Base-by-base conservation (phyloP, 2,797 vertebrate genomes). In the Acanthurus lineatus region DNA sequence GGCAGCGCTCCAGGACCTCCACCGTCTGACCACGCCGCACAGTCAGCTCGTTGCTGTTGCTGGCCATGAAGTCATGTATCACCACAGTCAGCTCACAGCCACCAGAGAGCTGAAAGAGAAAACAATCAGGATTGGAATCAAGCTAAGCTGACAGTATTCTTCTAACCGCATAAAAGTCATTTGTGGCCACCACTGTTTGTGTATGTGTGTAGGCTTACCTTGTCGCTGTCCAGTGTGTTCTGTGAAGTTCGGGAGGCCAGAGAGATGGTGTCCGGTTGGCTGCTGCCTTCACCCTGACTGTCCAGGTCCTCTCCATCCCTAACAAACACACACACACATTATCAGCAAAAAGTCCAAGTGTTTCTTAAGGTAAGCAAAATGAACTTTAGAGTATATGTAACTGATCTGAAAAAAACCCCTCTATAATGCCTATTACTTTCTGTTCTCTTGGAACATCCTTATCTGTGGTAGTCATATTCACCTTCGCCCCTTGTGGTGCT, bases 201-300 rank as follows among this genome's bases (percentile, higher is more conserved):
- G 60, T 12, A 35, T 20, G 48, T 3, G 14, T 28, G 1, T 42
- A 42, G 40, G 17, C 92, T 87, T 58, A 99, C 98, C 96, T 99
- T 99, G 84, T 99, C 98, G 0, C 98, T 99, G 93, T 99, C 98
- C 87, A 99, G 95, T 0, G 98, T 99, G 92, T 99, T 99, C 93
- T 99, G 98, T 48, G 98, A 99, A 0, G 98, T 99, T 87, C 98
- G 96, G 10, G 98, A 99, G 6, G 98, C 98, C 75, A 99, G 97
- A 17, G 98, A 99, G 89, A 99, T 99, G 1, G 98, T 99, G 90
- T 99, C 98, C 6, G 98, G 98, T 79, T 99, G 98, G 91, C 98
- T 99, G 94, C 98, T 99, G 86, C 97, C 98, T 60, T 99, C 98
- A 77, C 98, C 98, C 94, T 99, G 98, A 93, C 98, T 99, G 93